Evolutionary conservation across 2,113 vertebrate species (phyloP), one percentile per base, ranked within the genome.

Genomic region (Phyllostomus discolor): DNA sequence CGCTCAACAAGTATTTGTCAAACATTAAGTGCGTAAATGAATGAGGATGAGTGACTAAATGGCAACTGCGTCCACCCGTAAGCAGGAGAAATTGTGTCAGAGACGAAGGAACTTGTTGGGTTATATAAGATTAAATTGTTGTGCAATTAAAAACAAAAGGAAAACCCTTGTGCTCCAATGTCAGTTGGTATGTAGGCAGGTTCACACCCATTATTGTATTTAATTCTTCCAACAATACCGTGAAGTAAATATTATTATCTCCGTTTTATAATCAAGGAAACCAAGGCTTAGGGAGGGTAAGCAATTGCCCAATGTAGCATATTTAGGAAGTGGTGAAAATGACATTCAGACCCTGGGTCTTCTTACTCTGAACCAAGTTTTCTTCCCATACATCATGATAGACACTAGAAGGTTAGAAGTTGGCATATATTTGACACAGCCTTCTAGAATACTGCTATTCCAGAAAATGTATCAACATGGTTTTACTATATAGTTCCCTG

Each of bases 191-290:
- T 50, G 73, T 90, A 72, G 95, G 83, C 33, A 87, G 94, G 96
- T 73, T 94, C 88, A 97, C 96, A 64, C 94, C 96, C 78, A 86
- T 72, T 86, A 97, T 86, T 96, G 94, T 95, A 91, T 85, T 96
- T 73, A 92, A 91, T 92, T 79, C 84, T 92, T 54, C 78, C 59
- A 79, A 80, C 81, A 95, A 50, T 83, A 70, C 54, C 26, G 20
- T 94, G 90, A 90, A 95, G 88, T 95, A 97, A 94, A 91, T 85
- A 96, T 95, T 87, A 88, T 92, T 57, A 88, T 97, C 76, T 95
- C 67, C 38, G 48, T 88, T 96, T 96, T 86, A 92, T 83, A 96
- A 75, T 88, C 54, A 76, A 90, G 88, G 90, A 92, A 92, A 70
- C 72, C 19, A 73, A 88, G 79, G 57, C 82, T 41, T 91, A 83